Conservation (phyloP, 2,113 vertebrate genomes). For the Clinocottus analis region DNA sequence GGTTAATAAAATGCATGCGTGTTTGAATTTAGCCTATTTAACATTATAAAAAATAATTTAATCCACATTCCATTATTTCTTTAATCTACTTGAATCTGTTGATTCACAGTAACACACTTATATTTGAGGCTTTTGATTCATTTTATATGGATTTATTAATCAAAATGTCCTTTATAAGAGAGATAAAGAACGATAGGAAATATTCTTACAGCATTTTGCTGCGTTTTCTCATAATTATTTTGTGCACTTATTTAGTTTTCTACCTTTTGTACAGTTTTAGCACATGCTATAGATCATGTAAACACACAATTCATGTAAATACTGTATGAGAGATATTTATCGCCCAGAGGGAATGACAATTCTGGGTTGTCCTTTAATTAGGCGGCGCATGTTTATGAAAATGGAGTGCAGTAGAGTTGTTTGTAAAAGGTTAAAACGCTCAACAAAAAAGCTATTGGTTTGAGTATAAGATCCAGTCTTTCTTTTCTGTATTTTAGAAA, state of each 20-base stretch:
- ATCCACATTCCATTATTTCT: neutral
- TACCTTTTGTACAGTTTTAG: slow-evolving; percentile 19
- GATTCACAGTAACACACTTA: neutral
- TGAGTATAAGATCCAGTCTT: neutral
- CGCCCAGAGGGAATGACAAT: neutral
- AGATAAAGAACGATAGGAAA: neutral
- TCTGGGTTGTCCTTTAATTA: slow-evolving; percentile 34
- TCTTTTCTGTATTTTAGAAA: neutral
- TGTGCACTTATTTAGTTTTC: slow-evolving; percentile 1
- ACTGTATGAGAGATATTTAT: slow-evolving; percentile 14
- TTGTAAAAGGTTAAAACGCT: slow-evolving; percentile 33
- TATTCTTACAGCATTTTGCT: neutral
- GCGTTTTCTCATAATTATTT: slow-evolving; percentile 3
- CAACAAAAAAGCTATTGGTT: slow-evolving; percentile 13
- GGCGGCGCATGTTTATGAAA: slow-evolving; percentile 5
- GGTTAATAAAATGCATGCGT: slow-evolving; percentile 27
- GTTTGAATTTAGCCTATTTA: slow-evolving; percentile 17
- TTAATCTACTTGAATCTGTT: neutral
- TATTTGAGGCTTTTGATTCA: slow-evolving; percentile 1
- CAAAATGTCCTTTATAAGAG: neutral
- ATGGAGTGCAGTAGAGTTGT: neutral
- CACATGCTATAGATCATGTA: neutral
- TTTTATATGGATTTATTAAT: neutral
- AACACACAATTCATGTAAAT: slow-evolving; percentile 10
- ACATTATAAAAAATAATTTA: slow-evolving; percentile 10